Evolutionary conservation across 1,140 invertebrate genomes (phyloP).

Genomic region (Tyrophagus putrescentiae): DNA sequence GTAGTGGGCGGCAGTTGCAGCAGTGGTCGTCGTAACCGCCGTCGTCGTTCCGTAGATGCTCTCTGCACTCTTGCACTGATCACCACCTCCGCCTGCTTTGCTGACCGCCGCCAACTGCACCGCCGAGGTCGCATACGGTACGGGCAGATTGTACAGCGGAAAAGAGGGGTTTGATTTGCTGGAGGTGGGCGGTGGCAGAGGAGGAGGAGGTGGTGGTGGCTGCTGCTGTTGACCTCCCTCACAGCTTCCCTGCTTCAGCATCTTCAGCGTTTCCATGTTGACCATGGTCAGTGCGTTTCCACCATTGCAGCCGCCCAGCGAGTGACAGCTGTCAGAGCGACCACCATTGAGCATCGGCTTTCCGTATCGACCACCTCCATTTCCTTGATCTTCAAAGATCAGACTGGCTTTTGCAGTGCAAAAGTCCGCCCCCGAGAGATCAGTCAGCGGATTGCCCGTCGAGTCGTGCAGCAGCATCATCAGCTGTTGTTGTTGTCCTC

Average conservation of each 20-base stretch:
- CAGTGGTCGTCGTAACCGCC: no score
- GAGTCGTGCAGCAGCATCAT: background rate
- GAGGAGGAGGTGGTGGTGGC: no score
- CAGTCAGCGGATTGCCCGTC: no score
- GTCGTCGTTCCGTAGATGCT: background rate
- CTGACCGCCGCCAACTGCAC: background rate
- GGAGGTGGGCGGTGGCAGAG: background rate
- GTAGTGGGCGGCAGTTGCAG: background rate
- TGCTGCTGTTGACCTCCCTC: conserved; percentile 3
- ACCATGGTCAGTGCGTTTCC: background rate
- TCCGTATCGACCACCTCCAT: background rate
- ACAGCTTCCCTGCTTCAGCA: background rate
- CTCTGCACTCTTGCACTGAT: background rate
- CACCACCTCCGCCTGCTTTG: background rate
- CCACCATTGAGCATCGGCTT: background rate
- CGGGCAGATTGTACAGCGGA: conserved; percentile 9
- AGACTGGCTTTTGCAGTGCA: background rate
- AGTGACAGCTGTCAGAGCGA: background rate
- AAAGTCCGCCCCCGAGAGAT: background rate
- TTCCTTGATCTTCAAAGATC: no score
- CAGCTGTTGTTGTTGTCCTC: no score
- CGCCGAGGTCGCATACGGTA: conserved; percentile 8
- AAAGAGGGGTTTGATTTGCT: background rate
- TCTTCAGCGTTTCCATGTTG: background rate
- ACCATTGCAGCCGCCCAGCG: background rate